Percentiles rank a stretch among this genome's conserved stretches.
Conservation (phyloP, 2,797 vertebrate genomes). For the Hoplostethus mediterraneus region DNA sequence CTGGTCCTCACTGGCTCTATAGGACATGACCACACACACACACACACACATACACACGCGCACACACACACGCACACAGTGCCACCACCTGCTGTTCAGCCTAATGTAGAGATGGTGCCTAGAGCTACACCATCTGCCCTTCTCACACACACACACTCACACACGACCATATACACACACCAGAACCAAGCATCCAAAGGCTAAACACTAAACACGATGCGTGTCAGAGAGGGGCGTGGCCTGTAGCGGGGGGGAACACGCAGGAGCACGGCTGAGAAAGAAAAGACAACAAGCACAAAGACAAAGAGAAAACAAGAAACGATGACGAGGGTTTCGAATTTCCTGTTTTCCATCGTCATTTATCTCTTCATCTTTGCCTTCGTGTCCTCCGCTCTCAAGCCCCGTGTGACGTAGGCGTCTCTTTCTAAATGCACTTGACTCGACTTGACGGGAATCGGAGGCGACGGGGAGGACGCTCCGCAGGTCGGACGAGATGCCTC, state of each 20-base stretch:
- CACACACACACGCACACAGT: conserved; percentile 15
- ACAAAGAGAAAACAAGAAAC: background rate
- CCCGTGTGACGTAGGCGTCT: background rate
- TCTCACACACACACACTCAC: conserved; percentile 33
- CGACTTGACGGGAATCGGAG: conserved; percentile 13
- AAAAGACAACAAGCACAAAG: background rate
- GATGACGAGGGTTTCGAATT: too few species aligned
- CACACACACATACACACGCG: conserved; percentile 21
- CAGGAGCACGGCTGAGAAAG: background rate
- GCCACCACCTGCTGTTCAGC: conserved; percentile 63
- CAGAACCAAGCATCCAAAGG: conserved; percentile 18
- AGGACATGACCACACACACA: conserved; percentile 30
- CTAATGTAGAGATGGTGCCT: conserved; percentile 74
- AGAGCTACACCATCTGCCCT: conserved; percentile 79
- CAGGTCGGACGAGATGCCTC: conserved; percentile 33
- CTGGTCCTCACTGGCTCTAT: conserved; percentile 45
- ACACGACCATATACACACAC: conserved; percentile 14
- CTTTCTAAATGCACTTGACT: conserved; percentile 26
- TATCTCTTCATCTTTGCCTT: too few species aligned
- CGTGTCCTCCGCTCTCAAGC: too few species aligned
- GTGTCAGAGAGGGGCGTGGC: background rate
- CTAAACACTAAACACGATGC: background rate
- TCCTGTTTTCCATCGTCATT: too few species aligned
- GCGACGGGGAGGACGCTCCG: conserved; percentile 4
- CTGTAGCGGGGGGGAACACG: background rate